These are phyloP conservation scores for Sternotherus odoratus DNA, from an alignment of 2,797 vertebrate genomes.

Conservation along the genomic window DNA sequence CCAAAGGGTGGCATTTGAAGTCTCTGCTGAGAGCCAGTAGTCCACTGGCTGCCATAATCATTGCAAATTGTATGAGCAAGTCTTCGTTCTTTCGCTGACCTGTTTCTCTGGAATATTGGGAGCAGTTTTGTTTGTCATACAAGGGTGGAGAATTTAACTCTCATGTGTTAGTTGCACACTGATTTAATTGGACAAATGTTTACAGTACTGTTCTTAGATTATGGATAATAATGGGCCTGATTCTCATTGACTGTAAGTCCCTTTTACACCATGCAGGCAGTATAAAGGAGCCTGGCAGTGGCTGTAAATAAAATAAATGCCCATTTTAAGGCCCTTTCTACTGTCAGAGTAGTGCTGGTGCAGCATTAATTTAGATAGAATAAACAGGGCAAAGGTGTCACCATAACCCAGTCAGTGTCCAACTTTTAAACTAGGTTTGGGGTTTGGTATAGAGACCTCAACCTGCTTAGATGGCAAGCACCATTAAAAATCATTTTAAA, in stretches of 20 bases:
- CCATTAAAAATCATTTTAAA: no score
- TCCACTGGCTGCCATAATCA: no score
- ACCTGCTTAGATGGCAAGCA: no score
- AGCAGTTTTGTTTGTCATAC: slow-evolving; percentile 61
- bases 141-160: slow-evolving; percentile 39
- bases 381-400: no score
- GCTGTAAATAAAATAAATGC: not conserved
- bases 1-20: no score
- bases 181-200: slow-evolving; percentile 57
- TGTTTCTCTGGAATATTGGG: slow-evolving; percentile 60
- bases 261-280: not conserved
- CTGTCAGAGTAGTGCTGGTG: not conserved
- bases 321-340: not conserved
- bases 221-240: not conserved
- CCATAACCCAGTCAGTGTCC: no score
- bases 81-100: slow-evolving; percentile 40
- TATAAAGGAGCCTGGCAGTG: not conserved
- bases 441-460: no score
- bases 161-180: not conserved
- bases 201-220: slow-evolving; percentile 18
- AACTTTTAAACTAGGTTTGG: no score
- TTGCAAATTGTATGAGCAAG: not conserved
- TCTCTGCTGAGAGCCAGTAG: no score
- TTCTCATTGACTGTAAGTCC: slow-evolving; percentile 13
- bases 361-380: no score